Evolutionary conservation across 2,888 invertebrate genomes (phyloP).

Genomic region (Notodonta dromedarius): DNA sequence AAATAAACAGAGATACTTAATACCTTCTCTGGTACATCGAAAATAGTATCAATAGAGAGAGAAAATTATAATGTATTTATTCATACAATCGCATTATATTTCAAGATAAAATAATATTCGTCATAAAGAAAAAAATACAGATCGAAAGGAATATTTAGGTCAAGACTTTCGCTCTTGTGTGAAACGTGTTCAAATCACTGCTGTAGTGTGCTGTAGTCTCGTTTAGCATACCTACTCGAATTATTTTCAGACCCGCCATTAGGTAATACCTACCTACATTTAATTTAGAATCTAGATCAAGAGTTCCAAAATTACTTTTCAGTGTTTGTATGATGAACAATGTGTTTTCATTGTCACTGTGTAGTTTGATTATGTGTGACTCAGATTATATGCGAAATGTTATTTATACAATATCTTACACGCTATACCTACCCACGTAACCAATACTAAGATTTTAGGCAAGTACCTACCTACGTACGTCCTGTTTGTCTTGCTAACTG

Average conservation of each 20-base stretch:
- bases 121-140: slow-evolving; percentile 24
- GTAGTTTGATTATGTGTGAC: too few species aligned
- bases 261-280: slow-evolving; percentile 6
- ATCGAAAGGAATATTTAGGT: slow-evolving; percentile 42
- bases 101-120: slow-evolving; percentile 6
- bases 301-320: slow-evolving; percentile 1
- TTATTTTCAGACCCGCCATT: slow-evolving; percentile 41
- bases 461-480: too few species aligned
- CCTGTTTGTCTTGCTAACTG: too few species aligned
- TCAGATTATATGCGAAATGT: too few species aligned
- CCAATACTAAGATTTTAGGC: too few species aligned
- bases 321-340: too few species aligned
- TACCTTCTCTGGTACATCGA: too few species aligned
- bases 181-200: slow-evolving; percentile 46
- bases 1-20: background rate
- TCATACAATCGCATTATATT: too few species aligned
- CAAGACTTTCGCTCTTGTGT: slow-evolving; percentile 51
- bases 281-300: slow-evolving; percentile 31
- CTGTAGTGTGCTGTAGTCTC: slow-evolving; percentile 28
- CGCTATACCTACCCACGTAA: too few species aligned
- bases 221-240: slow-evolving; percentile 36
- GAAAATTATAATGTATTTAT: too few species aligned
- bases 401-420: background rate
- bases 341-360: too few species aligned
- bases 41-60: too few species aligned